Percentiles rank a stretch among this genome's conserved stretches.
Evolutionary conservation across 2,888 invertebrate species (phyloP).

Genomic region (Sinelater perroti): DNA sequence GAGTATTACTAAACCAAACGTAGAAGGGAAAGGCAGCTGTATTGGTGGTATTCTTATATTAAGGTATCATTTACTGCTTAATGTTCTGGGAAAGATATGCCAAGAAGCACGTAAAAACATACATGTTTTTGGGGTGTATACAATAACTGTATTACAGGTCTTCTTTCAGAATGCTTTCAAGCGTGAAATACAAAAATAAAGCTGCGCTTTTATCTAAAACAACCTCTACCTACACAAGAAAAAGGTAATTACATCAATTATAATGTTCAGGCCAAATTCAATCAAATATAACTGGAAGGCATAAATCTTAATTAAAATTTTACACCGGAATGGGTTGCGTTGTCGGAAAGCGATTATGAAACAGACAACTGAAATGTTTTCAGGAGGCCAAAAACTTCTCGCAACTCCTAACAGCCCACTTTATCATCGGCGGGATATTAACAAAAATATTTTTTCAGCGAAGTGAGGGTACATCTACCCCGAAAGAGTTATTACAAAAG

Average conservation of each 20-base stretch:
- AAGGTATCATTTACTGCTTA: too few relatives aligned
- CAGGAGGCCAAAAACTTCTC: too few relatives aligned
- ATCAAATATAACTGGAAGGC: conserved; percentile 18
- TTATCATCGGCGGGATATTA: conserved; percentile 24
- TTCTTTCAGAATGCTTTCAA: too few relatives aligned
- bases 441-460: conserved; percentile 22
- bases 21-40: too few relatives aligned
- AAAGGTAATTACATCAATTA: conserved; percentile 3
- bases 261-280: conserved; percentile 1
- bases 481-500: conserved; percentile 45
- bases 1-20: too few relatives aligned
- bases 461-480: conserved; percentile 33
- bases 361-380: conserved; percentile 17
- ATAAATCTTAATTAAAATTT: conserved; percentile 21
- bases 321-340: conserved; percentile 1
- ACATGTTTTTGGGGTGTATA: too few relatives aligned
- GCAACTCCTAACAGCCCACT: conserved; percentile 17
- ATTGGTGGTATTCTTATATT: too few relatives aligned
- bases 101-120: too few relatives aligned
- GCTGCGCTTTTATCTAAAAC: too few relatives aligned
- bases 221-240: background rate
- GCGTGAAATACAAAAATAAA: too few relatives aligned
- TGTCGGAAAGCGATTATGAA: conserved; percentile 13
- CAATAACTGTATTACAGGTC: too few relatives aligned
- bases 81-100: too few relatives aligned